phyloP scores from a whole-genome alignment of 2,113 vertebrate species.

The Platysternon megacephalum region DNA sequence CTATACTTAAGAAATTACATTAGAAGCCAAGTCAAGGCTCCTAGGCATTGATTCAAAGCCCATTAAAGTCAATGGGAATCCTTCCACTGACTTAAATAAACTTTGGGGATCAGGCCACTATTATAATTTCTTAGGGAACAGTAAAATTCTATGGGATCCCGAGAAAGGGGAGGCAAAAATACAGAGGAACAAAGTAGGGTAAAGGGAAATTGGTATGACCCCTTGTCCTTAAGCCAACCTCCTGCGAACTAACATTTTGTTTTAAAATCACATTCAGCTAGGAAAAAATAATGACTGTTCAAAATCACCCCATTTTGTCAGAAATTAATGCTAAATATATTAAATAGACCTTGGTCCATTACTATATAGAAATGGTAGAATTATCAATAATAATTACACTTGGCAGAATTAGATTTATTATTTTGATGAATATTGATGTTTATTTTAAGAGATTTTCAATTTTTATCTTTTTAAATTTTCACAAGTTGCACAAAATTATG shows the following conservation, averaged over 20 bases:
- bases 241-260: neutral
- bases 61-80: accelerated
- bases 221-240: neutral
- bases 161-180: neutral
- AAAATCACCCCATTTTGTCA: neutral
- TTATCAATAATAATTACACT: neutral
- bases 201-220: accelerated
- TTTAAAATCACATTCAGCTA: neutral
- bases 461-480: neutral
- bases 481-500: too few species aligned
- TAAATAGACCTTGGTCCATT: neutral
- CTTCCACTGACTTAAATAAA: neutral
- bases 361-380: neutral
- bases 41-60: neutral
- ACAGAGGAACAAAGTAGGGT: neutral
- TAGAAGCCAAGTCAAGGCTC: neutral
- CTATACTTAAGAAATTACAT: neutral
- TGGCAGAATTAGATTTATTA: neutral
- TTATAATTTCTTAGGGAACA: neutral
- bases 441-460: neutral
- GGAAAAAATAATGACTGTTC: neutral
- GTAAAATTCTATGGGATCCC: neutral
- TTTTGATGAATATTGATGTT: neutral
- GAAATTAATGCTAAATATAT: neutral
- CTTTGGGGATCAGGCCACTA: neutral